Evolutionary conservation across 1,140 invertebrate genomes (phyloP).

Genomic region (Colletes gigas): DNA sequence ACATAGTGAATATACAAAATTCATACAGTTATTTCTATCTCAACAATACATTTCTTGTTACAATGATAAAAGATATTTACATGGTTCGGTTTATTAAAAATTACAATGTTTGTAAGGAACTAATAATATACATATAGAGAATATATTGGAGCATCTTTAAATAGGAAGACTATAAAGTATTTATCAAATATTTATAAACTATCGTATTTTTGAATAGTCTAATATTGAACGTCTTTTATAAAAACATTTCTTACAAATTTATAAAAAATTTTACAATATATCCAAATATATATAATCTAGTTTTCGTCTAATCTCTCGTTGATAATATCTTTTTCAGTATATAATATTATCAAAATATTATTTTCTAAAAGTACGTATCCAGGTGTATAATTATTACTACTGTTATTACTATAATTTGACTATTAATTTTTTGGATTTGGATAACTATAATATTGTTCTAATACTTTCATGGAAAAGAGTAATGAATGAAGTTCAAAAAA

Average conservation of each 20-base stretch:
- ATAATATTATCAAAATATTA: conserved; percentile 2
- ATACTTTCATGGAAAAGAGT: conserved; percentile 33
- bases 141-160: neutral
- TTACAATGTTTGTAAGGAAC: conserved; percentile 25
- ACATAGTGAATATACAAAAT: conserved; percentile 39
- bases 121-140: conserved; percentile 23
- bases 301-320: neutral
- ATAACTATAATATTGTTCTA: conserved; percentile 25
- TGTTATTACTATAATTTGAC: neutral
- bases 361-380: conserved; percentile 19
- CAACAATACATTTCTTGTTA: conserved; percentile 13
- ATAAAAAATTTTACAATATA: neutral
- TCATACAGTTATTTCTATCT: conserved; percentile 11
- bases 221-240: neutral
- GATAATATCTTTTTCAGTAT: neutral
- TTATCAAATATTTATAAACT: neutral
- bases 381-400: neutral
- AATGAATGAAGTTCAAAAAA: conserved; percentile 26
- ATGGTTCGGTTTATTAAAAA: conserved; percentile 4
- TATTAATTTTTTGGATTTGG: conserved; percentile 4
- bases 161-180: conserved; percentile 17
- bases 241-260: neutral
- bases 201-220: neutral
- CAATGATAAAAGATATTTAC: conserved; percentile 27
- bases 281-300: neutral